Conservation (phyloP, 2,113 vertebrate genomes). For the Callocephalon fimbriatum region DNA sequence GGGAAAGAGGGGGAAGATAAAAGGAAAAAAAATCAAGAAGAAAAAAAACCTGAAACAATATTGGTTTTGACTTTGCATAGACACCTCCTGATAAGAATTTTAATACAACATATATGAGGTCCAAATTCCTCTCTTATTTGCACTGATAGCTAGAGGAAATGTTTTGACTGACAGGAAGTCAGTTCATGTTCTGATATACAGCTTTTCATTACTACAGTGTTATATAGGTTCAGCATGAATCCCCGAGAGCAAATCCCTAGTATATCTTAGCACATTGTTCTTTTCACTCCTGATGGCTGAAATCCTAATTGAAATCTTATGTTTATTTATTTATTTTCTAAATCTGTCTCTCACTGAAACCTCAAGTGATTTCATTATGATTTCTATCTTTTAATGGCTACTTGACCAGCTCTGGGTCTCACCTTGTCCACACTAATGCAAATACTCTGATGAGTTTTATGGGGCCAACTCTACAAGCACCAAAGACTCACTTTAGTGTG, state of each 20-base stretch:
- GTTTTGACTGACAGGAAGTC: background rate
- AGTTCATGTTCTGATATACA: background rate
- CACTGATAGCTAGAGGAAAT: slow-evolving; percentile 16
- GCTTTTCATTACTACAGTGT: slow-evolving; percentile 42
- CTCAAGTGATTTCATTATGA: slow-evolving; percentile 23
- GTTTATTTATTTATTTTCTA: slow-evolving; percentile 50
- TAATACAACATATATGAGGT: slow-evolving; percentile 36
- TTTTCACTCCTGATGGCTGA: slow-evolving; percentile 17
- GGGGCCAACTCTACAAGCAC: background rate
- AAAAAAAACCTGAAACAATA: background rate
- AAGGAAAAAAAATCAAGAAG: rapidly evolving
- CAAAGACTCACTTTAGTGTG: background rate
- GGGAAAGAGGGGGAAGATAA: background rate
- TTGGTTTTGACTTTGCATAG: slow-evolving; percentile 3
- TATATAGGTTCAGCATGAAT: slow-evolving; percentile 30
- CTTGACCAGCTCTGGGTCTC: background rate
- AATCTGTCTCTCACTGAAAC: slow-evolving; percentile 26
- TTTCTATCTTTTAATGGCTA: slow-evolving; percentile 16
- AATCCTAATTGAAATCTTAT: slow-evolving; percentile 47
- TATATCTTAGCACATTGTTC: slow-evolving; percentile 21
- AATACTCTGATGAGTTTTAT: background rate
- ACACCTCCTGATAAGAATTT: background rate
- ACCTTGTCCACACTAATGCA: background rate
- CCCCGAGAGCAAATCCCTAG: slow-evolving; percentile 3
- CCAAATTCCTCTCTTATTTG: slow-evolving; percentile 35